Conservation (phyloP, 2,888 invertebrate genomes). For the Epirrhoe alternata region DNA sequence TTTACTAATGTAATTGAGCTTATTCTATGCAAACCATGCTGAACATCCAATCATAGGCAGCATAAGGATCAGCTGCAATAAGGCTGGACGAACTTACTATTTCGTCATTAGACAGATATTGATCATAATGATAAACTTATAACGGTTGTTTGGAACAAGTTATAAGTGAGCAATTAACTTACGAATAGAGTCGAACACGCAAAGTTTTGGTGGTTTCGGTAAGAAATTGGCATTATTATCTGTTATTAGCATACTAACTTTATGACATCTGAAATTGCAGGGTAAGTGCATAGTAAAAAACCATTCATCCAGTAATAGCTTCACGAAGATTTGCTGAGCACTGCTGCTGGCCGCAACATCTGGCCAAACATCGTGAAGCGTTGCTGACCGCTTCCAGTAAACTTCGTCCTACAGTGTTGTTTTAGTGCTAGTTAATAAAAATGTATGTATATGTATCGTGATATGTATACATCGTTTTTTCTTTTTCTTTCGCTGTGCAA, state of each 20-base stretch:
- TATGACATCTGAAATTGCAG: constrained; percentile 4
- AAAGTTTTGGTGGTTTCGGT: constrained; percentile 10
- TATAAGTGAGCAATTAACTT: constrained; percentile 30
- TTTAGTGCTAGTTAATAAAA: too few species aligned
- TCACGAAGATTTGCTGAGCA: too few species aligned
- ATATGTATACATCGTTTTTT: too few species aligned
- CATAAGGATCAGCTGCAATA: neutral
- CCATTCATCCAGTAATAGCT: neutral
- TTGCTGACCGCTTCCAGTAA: too few species aligned
- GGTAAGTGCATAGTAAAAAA: neutral
- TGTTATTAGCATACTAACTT: constrained; percentile 19
- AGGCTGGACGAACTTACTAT: neutral
- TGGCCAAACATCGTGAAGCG: too few species aligned
- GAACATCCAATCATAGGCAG: too few species aligned
- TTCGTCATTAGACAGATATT: constrained; percentile 29
- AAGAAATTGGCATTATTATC: constrained; percentile 26
- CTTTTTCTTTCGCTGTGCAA: too few species aligned
- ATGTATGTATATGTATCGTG: too few species aligned
- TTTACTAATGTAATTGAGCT: too few species aligned
- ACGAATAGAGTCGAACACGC: constrained; percentile 30
- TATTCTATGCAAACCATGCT: too few species aligned
- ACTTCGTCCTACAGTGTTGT: too few species aligned
- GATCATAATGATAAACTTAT: constrained; percentile 16
- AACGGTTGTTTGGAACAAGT: constrained; percentile 26
- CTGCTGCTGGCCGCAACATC: too few species aligned